phyloP scores from a whole-genome alignment of 2,113 vertebrate species.

The Danio rerio region DNA sequence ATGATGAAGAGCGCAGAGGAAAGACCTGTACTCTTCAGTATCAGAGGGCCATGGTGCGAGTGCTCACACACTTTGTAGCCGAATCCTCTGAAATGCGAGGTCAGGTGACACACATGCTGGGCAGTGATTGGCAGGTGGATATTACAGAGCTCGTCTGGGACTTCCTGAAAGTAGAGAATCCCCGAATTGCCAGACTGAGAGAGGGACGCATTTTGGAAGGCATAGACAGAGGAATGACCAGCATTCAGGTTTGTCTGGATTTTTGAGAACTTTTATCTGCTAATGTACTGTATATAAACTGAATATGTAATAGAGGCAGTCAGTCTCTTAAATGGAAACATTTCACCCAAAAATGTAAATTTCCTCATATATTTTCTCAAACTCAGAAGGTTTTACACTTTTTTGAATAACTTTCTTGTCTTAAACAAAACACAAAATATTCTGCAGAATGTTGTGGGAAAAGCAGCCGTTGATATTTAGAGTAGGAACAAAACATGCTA shows the following conservation, averaged over 20 bases:
- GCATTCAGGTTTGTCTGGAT: conserved; percentile 83
- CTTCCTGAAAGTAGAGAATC: conserved; percentile 90
- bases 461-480: too few relatives aligned
- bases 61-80: conserved; percentile 92
- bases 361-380: too few relatives aligned
- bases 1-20: conserved; percentile 88
- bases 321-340: too few relatives aligned
- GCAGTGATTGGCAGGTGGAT: conserved; percentile 91
- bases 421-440: too few relatives aligned
- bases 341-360: too few relatives aligned
- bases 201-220: conserved; percentile 85
- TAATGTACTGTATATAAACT: too few relatives aligned
- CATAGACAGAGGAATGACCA: conserved; percentile 89
- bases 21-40: conserved; percentile 90
- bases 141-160: conserved; percentile 89
- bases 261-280: too few relatives aligned
- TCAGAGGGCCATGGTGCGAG: conserved; percentile 88
- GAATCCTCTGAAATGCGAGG: conserved; percentile 82
- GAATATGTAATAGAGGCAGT: too few relatives aligned
- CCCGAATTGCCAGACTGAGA: conserved; percentile 83
- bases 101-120: conserved; percentile 85
- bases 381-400: too few relatives aligned
- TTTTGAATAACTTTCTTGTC: too few relatives aligned
- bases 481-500: too few relatives aligned
- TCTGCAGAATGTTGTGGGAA: too few relatives aligned